Evolutionary conservation across 1,140 invertebrate species (phyloP).

Genomic region (Drosophila ironensis): DNA sequence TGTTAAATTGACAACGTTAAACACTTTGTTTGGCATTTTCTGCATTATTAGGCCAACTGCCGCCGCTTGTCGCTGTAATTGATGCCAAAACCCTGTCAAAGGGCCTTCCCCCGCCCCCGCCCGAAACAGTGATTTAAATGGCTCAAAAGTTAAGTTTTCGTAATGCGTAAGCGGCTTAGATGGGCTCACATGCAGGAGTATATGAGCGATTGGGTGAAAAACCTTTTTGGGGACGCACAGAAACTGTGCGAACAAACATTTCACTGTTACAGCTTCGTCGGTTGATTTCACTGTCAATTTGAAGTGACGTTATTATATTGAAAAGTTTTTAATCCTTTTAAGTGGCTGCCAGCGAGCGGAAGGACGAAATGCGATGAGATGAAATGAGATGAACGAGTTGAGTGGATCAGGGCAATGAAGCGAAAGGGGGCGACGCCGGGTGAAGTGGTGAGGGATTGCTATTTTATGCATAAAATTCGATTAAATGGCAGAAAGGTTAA

Average conservation of each 20-base stretch:
- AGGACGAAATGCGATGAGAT: slow-evolving; percentile 35
- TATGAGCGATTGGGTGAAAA: slow-evolving; percentile 17
- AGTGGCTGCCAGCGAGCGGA: slow-evolving; percentile 62
- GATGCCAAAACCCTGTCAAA: slow-evolving; percentile 50
- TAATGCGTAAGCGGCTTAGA: slow-evolving; percentile 74
- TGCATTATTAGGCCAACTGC: slow-evolving; percentile 78
- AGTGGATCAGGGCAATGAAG: slow-evolving; percentile 37
- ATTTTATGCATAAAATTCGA: slow-evolving; percentile 78
- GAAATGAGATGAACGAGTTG: slow-evolving; percentile 18
- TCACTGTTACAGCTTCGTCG: slow-evolving; percentile 35
- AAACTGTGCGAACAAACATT: slow-evolving; percentile 35
- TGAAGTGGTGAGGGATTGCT: slow-evolving; percentile 8
- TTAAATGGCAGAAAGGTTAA: slow-evolving; percentile 76
- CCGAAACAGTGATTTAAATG: slow-evolving; percentile 71
- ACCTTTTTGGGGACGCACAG: slow-evolving; percentile 1
- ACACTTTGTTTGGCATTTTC: slow-evolving; percentile 80
- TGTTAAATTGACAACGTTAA: slow-evolving; percentile 80
- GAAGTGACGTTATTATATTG: slow-evolving; percentile 69
- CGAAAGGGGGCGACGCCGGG: slow-evolving; percentile 9
- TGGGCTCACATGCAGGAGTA: slow-evolving; percentile 5
- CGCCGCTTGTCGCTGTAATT: slow-evolving; percentile 66
- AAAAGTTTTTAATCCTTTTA: slow-evolving; percentile 78
- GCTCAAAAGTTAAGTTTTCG: slow-evolving; percentile 79
- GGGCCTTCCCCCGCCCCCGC: not conserved
- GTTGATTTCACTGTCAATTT: slow-evolving; percentile 74